A percentile compares a stretch with the other conserved stretches of the same genome.
These are phyloP conservation scores for Trissonchulus sp. DNA, from an alignment of 2,888 invertebrate genomes.

Conservation along the genomic window DNA sequence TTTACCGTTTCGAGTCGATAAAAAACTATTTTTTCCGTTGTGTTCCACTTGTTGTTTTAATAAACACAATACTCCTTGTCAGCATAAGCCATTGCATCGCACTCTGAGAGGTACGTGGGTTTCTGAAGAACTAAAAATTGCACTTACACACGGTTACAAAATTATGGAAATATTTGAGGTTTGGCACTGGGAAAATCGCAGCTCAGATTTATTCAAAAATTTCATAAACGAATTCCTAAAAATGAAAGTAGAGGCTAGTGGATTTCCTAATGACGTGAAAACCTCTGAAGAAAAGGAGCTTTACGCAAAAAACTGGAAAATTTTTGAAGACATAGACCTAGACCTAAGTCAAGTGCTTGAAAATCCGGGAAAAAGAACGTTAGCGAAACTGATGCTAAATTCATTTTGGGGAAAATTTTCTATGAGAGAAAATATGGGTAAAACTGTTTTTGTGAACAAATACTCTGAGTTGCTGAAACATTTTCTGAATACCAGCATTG, in stretches of 20 bases:
- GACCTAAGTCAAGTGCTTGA: constrained; percentile 36
- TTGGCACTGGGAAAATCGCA: constrained; percentile 42
- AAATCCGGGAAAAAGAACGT: too few relatives aligned
- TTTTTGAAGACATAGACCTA: constrained; percentile 39
- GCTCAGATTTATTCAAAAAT: too few relatives aligned
- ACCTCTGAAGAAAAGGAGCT: constrained; percentile 37
- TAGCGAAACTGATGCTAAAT: constrained; percentile 38
- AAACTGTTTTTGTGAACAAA: too few relatives aligned
- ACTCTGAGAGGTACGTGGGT: too few relatives aligned
- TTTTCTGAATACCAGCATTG: constrained; percentile 18
- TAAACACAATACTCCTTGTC: constrained; percentile 33
- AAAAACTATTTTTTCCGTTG: constrained; percentile 42
- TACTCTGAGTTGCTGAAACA: too few relatives aligned
- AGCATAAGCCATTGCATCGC: too few relatives aligned
- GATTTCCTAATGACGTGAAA: constrained; percentile 39
- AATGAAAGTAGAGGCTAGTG: too few relatives aligned
- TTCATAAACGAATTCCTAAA: too few relatives aligned
- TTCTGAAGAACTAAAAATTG: too few relatives aligned
- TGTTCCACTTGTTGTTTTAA: constrained; percentile 41
- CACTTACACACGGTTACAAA: too few relatives aligned
- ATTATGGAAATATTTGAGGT: constrained; percentile 42
- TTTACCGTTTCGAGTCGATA: constrained; percentile 36
- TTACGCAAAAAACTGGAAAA: constrained; percentile 38
- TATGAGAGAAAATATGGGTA: too few relatives aligned
- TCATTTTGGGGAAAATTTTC: constrained; percentile 42